Percentiles rank a stretch among this genome's conserved stretches.
These are phyloP conservation scores for Batillaria attramentaria DNA, from an alignment of 1,140 invertebrate species.

Conservation along the genomic window DNA sequence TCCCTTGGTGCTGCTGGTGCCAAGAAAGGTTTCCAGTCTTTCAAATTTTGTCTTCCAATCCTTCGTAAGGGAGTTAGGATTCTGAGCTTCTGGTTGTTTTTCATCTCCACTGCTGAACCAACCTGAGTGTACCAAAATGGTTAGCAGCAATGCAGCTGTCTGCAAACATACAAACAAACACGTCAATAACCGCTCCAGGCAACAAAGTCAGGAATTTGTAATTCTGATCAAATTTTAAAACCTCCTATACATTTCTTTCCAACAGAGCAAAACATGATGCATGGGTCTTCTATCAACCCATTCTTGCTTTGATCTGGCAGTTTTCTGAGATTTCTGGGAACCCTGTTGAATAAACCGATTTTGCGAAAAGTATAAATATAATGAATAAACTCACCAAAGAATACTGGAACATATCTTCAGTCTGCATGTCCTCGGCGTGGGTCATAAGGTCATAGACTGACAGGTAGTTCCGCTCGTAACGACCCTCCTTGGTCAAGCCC, in stretches of 20 bases:
- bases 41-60: not conserved
- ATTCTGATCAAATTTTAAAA: no score
- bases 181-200: no score
- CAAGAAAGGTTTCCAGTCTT: not conserved
- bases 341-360: no score
- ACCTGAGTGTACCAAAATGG: constrained; percentile 39
- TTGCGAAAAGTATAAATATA: no score
- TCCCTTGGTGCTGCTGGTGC: no score
- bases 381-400: constrained; percentile 76
- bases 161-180: constrained; percentile 62
- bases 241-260: no score
- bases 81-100: not conserved
- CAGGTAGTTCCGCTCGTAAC: constrained; percentile 64
- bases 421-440: constrained; percentile 76
- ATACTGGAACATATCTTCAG: constrained; percentile 79
- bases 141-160: constrained; percentile 76
- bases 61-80: not conserved
- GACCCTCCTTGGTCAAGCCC: constrained; percentile 51
- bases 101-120: no score
- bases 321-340: no score
- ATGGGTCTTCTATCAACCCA: no score
- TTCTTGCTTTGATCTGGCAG: no score
- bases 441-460: constrained; percentile 78
- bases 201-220: no score
- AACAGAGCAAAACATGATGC: no score